Evolutionary conservation across 2,113 vertebrate genomes (phyloP), one percentile per base, ranked within the genome.

Genomic region (Fregata magnificens): DNA sequence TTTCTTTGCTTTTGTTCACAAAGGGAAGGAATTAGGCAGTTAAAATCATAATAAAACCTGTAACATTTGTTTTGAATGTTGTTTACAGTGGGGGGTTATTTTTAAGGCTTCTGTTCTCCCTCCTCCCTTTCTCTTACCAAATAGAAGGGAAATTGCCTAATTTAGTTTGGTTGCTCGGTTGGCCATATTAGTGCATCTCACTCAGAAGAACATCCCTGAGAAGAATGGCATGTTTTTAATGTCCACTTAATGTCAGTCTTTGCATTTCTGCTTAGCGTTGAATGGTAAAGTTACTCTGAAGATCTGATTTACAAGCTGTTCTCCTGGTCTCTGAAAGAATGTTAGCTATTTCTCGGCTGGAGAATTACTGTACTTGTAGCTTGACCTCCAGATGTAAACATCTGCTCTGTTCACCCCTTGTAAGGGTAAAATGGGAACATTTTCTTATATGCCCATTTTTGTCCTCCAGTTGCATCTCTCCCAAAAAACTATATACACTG

Each of bases 381-480:
- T 80, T 79, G 86, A 95, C 77, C 45, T 93, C 82, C 94, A 93
- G 83, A 84, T 89, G 70, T 79, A 97, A 95, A 91, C 88, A 91
- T 87, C 73, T 95, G 88, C 20, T 97, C 52, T 25, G n/a, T 65
- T 89, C 24, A 20, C 20, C 86, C 86, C 66, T 82, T 91, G 47
- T 91, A 94, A 93, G 88, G 73, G 52, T 95, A 91, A 94, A 85
- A 76, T 53, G 2, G 1, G 70, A 94, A 76, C 40, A 42, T 82
- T 92, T 93, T 86, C 72, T 78, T 61, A 7, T 8, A 42, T 20
- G 31, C 5, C 76, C 3, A 2, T 72, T 78, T 95, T 67, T 63
- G 36, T 49, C n/a, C 38, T 89, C 61, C 36, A 44, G 20, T 36
- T 76, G 45, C 21, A 32, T 72, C 19, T 91, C 50, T 47, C 55